Conservation (phyloP, 2,113 vertebrate genomes). For the Paramisgurnus dabryanus region DNA sequence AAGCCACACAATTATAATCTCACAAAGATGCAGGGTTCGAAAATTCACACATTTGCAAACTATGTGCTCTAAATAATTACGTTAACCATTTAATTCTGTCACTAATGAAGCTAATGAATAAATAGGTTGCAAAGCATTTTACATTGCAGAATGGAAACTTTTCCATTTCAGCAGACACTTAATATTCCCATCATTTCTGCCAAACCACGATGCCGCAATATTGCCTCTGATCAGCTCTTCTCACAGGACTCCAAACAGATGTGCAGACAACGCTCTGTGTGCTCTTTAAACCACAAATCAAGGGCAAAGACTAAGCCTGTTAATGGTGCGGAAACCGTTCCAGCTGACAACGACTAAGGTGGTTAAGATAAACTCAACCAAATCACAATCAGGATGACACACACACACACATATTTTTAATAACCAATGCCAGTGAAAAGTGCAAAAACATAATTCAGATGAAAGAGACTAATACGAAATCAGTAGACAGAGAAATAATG, state of each 20-base stretch:
- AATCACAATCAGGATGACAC: neutral
- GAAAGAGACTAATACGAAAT: neutral
- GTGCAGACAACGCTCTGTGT: constrained; percentile 14
- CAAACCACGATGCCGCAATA: neutral
- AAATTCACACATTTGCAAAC: too few species aligned
- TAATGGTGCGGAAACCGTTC: constrained; percentile 27
- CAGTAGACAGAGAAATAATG: neutral
- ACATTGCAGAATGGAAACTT: neutral
- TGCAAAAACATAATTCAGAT: neutral
- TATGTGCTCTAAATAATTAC: too few species aligned
- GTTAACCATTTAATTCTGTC: constrained; percentile 7
- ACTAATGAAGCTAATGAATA: constrained; percentile 30
- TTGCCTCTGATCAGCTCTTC: constrained; percentile 21
- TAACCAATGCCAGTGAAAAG: neutral
- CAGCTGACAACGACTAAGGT: neutral
- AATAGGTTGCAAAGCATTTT: neutral
- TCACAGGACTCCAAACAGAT: constrained; percentile 13
- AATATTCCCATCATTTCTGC: neutral
- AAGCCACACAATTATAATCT: too few species aligned
- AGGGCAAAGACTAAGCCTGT: constrained; percentile 14
- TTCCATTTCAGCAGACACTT: constrained; percentile 12
- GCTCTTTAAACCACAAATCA: constrained; percentile 18
- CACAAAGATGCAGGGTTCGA: too few species aligned
- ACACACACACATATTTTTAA: neutral
- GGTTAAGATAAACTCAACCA: constrained; percentile 4